Percentiles rank a stretch among this genome's conserved stretches.
Evolutionary conservation across 1,140 invertebrate species (phyloP).

Genomic region (Holotrichia oblita): DNA sequence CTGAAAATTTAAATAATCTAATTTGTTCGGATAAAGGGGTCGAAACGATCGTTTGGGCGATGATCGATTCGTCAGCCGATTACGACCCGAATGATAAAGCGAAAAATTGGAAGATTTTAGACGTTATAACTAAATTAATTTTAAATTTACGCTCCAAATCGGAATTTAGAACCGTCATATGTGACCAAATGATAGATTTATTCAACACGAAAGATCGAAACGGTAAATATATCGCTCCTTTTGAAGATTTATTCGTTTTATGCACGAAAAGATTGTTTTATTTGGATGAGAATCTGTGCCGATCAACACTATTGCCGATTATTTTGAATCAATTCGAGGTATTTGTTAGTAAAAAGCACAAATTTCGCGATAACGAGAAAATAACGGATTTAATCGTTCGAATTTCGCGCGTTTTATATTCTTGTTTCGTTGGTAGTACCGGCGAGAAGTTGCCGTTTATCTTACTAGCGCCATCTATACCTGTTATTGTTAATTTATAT

Average conservation of each 20-base stretch:
- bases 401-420: constrained; percentile 62
- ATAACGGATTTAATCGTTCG: constrained; percentile 62
- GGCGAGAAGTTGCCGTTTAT: constrained; percentile 45
- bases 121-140: constrained; percentile 72
- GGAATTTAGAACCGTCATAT: constrained; percentile 66
- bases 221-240: constrained; percentile 48
- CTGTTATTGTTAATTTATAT: constrained; percentile 52
- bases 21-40: constrained; percentile 70
- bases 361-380: constrained; percentile 45
- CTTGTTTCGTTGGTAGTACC: constrained; percentile 55
- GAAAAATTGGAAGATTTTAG: constrained; percentile 72
- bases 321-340: constrained; percentile 11
- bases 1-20: constrained; percentile 67
- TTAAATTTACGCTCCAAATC: constrained; percentile 63
- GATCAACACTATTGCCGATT: constrained; percentile 52
- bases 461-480: constrained; percentile 48
- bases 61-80: constrained; percentile 68
- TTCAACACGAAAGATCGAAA: constrained; percentile 60
- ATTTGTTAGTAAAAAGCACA: constrained; percentile 37
- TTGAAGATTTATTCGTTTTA: constrained; percentile 62
- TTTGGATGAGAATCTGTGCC: constrained; percentile 60
- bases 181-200: constrained; percentile 64
- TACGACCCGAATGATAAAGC: constrained; percentile 61
- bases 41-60: constrained; percentile 67
- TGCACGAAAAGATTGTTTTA: constrained; percentile 67